Percentiles rank a stretch among this genome's conserved stretches.
phyloP scores from a whole-genome alignment of 2,797 vertebrate species.

The Acomys russatus region DNA sequence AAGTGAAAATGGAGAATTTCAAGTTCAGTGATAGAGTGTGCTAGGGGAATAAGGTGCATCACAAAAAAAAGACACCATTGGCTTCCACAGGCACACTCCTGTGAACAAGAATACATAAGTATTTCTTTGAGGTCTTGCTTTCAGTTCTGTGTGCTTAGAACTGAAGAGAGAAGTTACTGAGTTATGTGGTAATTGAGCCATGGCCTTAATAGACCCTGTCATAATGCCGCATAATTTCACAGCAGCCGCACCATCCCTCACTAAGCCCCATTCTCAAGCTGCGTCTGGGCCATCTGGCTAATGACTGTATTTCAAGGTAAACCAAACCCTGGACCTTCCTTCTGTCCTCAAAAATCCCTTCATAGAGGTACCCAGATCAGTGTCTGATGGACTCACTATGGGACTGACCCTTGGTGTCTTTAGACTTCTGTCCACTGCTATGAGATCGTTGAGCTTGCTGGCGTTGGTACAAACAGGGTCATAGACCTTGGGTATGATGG shows the following conservation, averaged over 20 bases:
- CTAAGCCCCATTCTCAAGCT: neutral
- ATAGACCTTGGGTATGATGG: too few relatives aligned
- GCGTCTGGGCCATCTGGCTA: neutral
- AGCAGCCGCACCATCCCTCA: neutral
- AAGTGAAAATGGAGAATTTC: neutral
- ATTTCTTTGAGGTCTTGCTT: neutral
- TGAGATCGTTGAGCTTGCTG: neutral
- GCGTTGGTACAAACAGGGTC: neutral
- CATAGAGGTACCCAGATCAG: neutral
- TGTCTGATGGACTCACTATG: neutral
- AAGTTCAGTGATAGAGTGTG: neutral
- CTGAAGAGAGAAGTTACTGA: neutral
- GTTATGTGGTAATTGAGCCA: neutral
- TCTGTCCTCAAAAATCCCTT: neutral
- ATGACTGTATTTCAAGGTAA: neutral
- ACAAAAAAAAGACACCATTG: neutral
- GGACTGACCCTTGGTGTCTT: neutral
- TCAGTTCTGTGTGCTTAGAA: neutral
- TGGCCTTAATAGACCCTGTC: neutral
- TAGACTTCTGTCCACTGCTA: neutral
- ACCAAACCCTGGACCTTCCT: neutral
- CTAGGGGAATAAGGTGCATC: neutral
- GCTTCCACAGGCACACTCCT: neutral
- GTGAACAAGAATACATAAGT: neutral
- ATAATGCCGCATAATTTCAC: neutral